phyloP scores from a whole-genome alignment of 2,113 vertebrate species.

The Cygnus buccinator region DNA sequence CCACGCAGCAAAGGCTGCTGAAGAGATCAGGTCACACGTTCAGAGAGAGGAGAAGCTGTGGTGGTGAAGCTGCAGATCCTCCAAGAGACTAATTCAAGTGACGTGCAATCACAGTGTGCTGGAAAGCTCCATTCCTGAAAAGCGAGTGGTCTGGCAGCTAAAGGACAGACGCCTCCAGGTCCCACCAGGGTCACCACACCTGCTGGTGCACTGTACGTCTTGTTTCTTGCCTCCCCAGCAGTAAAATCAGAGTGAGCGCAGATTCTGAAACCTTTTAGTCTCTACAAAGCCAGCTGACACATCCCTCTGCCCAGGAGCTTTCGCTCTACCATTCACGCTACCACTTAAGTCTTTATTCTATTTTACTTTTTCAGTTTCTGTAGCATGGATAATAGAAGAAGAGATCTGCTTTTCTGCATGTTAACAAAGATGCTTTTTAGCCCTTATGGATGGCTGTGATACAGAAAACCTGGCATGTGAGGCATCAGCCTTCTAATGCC shows the following conservation, averaged over 20 bases:
- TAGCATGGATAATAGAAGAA: not conserved
- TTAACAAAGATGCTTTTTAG: not conserved
- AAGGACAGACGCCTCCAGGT: not conserved
- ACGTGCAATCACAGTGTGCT: not conserved
- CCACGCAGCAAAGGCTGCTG: not conserved
- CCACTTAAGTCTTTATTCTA: too few species aligned
- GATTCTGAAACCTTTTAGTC: not conserved
- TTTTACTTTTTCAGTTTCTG: not conserved
- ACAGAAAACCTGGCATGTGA: not conserved
- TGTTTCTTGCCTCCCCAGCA: not conserved
- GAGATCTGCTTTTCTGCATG: not conserved
- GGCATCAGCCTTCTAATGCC: not conserved
- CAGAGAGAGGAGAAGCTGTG: not conserved
- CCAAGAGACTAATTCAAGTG: not conserved
- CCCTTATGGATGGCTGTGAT: not conserved
- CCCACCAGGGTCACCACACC: rapidly evolving
- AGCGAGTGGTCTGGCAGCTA: not conserved
- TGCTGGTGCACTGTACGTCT: not conserved
- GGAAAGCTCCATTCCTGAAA: not conserved
- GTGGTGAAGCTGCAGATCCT: not conserved
- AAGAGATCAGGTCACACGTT: not conserved
- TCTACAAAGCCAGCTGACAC: not conserved
- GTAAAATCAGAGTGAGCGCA: not conserved
- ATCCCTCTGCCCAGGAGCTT: not conserved
- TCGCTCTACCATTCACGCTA: not conserved